Evolutionary conservation across 2,888 invertebrate genomes (phyloP).

Genomic region (Chrysotoxum bicinctum): DNA sequence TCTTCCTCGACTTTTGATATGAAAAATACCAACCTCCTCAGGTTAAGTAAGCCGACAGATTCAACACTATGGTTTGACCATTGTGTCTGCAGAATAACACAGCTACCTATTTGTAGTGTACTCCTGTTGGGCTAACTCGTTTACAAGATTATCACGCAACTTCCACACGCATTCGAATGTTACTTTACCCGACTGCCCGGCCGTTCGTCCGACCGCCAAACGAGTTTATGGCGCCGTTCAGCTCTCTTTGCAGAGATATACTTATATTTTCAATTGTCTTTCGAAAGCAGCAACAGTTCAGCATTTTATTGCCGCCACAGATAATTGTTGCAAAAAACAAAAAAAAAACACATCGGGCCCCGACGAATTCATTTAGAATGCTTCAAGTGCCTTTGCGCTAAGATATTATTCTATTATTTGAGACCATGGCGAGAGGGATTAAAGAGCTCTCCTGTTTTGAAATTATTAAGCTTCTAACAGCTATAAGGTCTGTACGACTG

Average conservation of each 20-base stretch:
- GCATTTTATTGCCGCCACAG: slow-evolving; percentile 65
- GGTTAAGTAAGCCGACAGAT: slow-evolving; percentile 14
- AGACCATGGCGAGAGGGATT: slow-evolving; percentile 9
- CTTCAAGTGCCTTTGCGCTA: slow-evolving; percentile 21
- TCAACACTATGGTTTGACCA: slow-evolving; percentile 47
- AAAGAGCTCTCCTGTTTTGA: slow-evolving; percentile 2
- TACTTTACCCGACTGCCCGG: not conserved
- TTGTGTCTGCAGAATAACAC: slow-evolving; percentile 56
- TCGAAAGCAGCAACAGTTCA: slow-evolving; percentile 40
- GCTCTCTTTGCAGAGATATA: slow-evolving; percentile 42
- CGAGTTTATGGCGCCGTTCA: slow-evolving; percentile 73
- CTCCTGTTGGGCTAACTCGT: slow-evolving; percentile 72
- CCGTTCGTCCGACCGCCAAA: slow-evolving; percentile 46
- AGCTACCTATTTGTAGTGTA: slow-evolving; percentile 62
- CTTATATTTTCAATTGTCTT: slow-evolving; percentile 64
- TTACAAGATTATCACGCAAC: slow-evolving; percentile 73
- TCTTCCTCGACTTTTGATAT: slow-evolving; percentile 11
- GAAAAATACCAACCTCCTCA: slow-evolving; percentile 5
- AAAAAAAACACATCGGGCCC: not conserved
- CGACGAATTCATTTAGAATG: slow-evolving; percentile 39
- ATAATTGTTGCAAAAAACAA: slow-evolving; percentile 49
- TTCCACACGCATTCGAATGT: slow-evolving; percentile 69
- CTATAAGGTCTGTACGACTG: too few species aligned
- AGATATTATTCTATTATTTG: slow-evolving; percentile 42
- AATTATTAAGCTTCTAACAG: slow-evolving; percentile 37